Base-by-base conservation (phyloP, 2,113 vertebrate genomes). In the Otocyon megalotis region DNA sequence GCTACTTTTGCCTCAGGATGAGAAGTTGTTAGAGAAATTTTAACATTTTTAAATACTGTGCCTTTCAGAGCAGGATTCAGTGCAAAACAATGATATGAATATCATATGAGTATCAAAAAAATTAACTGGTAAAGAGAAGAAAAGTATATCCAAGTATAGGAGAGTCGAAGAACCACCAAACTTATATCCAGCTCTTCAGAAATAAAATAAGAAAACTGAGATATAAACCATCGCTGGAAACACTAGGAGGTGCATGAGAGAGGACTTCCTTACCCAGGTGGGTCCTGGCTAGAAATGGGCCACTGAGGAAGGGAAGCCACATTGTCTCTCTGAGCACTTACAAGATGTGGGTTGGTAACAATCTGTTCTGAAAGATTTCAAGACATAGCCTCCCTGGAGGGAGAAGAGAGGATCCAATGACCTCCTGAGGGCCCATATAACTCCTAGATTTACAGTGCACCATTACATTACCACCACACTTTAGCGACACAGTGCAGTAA, bases 31-130 rank as follows among this genome's bases (percentile, higher is more conserved):
- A 71, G 43, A 77, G 74, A 77, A 30, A 77, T 50, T 50, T 77
- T 63, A 86, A 63, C 83, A 89, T 88, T 96, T 97, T 86, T n/a
- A 97, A 94, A 92, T 79, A 86, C 32, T 71, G 32, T 20, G 8
- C 54, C 22, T 95, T 93, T 93, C 74, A 60, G 19, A 87, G 71
- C 24, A 94, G 71, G 50, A 62, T 50, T 9, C 56, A 92, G 69
- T 86, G 32, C 22, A 76, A 88, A 95, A 90, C 4, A 85, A 72
- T 50, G 30, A 63, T 22, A 79, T 19, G 30, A 81, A 81, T 24
- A 72, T 43, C 43, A 43, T 43, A 43, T 43, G 6, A 43, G 43
- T 43, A 43, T 43, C 43, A 71, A 92, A 71, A 58, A 26, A 4
- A 62, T 74, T 54, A 88, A 37, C 6, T 20, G 35, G 16, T 67